Percentiles rank a stretch among this genome's conserved stretches.
Evolutionary conservation across 2,888 invertebrate genomes (phyloP).

Genomic region (Lycocerus yunnanus): DNA sequence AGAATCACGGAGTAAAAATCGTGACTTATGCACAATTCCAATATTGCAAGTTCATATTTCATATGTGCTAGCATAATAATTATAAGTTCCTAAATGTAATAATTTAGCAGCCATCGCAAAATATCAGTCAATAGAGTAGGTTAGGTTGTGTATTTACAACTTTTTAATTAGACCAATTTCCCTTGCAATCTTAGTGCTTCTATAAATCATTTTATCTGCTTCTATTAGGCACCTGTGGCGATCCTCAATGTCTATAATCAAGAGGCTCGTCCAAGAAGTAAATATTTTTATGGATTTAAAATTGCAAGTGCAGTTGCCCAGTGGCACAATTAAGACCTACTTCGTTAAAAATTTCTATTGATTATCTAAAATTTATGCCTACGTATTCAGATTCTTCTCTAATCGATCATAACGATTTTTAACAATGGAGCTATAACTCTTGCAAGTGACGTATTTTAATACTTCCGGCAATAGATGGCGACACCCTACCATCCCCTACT

Average conservation of each 20-base stretch:
- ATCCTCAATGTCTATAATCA: conserved; percentile 33
- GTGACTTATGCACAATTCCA: conserved; percentile 11
- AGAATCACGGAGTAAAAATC: conserved; percentile 12
- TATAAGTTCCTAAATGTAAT: neutral
- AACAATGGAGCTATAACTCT: neutral
- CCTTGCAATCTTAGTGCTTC: neutral
- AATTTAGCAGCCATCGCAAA: neutral
- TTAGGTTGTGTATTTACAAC: neutral
- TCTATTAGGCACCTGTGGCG: conserved; percentile 35
- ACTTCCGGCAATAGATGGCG: neutral
- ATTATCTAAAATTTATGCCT: neutral
- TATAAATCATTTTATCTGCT: conserved; percentile 18
- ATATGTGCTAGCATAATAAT: neutral
- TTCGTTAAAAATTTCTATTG: conserved; percentile 12
- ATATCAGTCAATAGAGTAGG: conserved; percentile 19
- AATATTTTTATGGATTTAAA: conserved; percentile 8
- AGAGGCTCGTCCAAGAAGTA: conserved; percentile 25
- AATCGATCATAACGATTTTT: neutral
- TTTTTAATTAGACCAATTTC: neutral
- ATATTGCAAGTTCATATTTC: neutral
- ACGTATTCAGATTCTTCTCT: neutral
- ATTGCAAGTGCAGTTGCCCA: conserved; percentile 19
- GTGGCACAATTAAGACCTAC: conserved; percentile 16
- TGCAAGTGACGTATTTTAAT: neutral
- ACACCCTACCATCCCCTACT: neutral